phyloP scores from a whole-genome alignment of 2,888 invertebrate genomes.

The Pardosa pseudoannulata region DNA sequence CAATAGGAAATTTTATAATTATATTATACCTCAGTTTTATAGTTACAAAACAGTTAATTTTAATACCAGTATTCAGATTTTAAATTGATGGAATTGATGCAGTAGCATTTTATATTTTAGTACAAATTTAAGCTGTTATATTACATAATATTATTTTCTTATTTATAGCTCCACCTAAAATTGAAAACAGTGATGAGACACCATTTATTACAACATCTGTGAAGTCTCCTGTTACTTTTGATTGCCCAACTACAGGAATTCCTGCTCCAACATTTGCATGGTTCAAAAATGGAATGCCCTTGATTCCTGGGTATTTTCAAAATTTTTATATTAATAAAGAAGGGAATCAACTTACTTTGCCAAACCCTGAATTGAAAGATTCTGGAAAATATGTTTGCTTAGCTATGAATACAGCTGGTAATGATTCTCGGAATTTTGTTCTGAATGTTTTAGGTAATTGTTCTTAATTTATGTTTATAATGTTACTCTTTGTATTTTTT shows the following conservation, averaged over 20 bases:
- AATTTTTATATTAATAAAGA: conserved; percentile 42
- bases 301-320: conserved; percentile 28
- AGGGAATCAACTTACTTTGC: conserved; percentile 43
- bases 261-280: conserved; percentile 76
- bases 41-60: too few relatives aligned
- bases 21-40: too few relatives aligned
- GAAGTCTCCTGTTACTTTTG: conserved; percentile 75
- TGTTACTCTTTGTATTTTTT: too few relatives aligned
- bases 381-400: conserved; percentile 78
- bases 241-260: conserved; percentile 77
- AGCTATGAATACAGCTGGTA: conserved; percentile 79
- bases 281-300: conserved; percentile 71
- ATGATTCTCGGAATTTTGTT: conserved; percentile 77
- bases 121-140: too few relatives aligned
- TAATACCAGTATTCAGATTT: too few relatives aligned
- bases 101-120: too few relatives aligned
- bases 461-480: too few relatives aligned
- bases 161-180: conserved; percentile 80
- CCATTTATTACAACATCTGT: conserved; percentile 74
- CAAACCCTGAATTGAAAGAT: conserved; percentile 73
- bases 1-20: too few relatives aligned
- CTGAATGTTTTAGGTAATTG: conserved; percentile 79
- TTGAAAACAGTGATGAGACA: conserved; percentile 74
- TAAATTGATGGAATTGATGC: too few relatives aligned
- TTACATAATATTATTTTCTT: background rate